phyloP scores from a whole-genome alignment of 2,113 vertebrate genomes.

The Bettongia penicillata region DNA sequence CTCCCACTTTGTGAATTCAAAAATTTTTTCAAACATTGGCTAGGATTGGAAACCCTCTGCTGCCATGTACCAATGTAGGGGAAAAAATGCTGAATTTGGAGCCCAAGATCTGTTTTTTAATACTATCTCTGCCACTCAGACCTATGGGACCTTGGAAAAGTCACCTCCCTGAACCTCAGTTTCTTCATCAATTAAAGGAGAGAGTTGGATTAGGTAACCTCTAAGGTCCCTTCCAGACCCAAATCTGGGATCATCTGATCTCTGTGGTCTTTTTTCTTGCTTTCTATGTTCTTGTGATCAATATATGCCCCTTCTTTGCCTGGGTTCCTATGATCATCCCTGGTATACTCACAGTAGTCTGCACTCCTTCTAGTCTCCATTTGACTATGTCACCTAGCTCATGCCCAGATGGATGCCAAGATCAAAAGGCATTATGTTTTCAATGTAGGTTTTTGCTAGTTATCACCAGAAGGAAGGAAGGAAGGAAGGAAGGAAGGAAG shows the following conservation, averaged over 20 bases:
- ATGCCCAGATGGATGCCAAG: background rate
- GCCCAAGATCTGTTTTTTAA: background rate
- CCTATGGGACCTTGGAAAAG: background rate
- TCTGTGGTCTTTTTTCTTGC: background rate
- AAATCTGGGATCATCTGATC: background rate
- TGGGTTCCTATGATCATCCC: background rate
- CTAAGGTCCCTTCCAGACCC: background rate
- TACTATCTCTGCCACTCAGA: background rate
- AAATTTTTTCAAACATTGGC: background rate
- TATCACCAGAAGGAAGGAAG: background rate
- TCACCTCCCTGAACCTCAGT: background rate
- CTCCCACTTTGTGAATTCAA: background rate
- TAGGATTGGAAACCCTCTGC: background rate
- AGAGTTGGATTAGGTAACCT: background rate
- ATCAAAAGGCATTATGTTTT: background rate
- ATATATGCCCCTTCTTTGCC: background rate
- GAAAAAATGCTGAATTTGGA: background rate
- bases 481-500: too few relatives aligned
- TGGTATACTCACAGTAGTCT: background rate
- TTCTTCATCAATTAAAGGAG: background rate
- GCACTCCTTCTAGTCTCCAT: background rate
- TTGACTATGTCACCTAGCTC: background rate
- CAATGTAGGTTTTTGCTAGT: background rate
- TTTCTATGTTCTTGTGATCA: background rate
- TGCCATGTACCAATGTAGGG: background rate